Evolutionary conservation across 2,113 vertebrate species (phyloP).

Genomic region (Zootoca vivipara): DNA sequence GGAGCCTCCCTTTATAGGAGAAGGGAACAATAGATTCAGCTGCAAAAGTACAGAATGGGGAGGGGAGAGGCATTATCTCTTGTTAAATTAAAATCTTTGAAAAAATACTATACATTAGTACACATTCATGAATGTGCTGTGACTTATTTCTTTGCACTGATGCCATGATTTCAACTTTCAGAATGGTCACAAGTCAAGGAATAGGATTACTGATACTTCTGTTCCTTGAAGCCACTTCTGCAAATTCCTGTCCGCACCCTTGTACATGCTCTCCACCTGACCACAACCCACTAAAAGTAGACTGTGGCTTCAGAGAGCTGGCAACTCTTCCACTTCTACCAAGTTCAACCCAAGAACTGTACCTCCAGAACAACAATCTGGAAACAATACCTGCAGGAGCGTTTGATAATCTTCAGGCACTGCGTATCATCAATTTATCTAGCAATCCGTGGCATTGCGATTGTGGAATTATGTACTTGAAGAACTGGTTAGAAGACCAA

Average conservation of each 20-base stretch:
- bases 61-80: background rate
- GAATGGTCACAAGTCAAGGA: slow-evolving; percentile 65
- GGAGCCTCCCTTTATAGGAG: background rate
- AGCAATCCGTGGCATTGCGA: slow-evolving; percentile 82
- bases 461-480: slow-evolving; percentile 78
- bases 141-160: background rate
- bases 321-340: slow-evolving; percentile 43
- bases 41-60: background rate
- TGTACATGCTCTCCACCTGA: slow-evolving; percentile 61
- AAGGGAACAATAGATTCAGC: background rate
- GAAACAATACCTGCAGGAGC: slow-evolving; percentile 69
- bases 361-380: slow-evolving; percentile 73
- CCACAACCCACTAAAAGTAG: slow-evolving; percentile 36
- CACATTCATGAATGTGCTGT: background rate
- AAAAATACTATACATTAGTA: too few relatives aligned
- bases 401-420: slow-evolving; percentile 69
- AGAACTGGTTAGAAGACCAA: slow-evolving; percentile 74
- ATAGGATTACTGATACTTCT: slow-evolving; percentile 62
- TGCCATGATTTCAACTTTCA: slow-evolving; percentile 33
- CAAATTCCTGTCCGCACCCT: background rate
- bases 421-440: slow-evolving; percentile 71
- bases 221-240: slow-evolving; percentile 43
- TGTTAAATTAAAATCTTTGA: background rate
- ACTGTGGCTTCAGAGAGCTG: slow-evolving; percentile 46
- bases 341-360: slow-evolving; percentile 52